Conservation (phyloP, 1,140 invertebrate genomes). For the Cylas formicarius region DNA sequence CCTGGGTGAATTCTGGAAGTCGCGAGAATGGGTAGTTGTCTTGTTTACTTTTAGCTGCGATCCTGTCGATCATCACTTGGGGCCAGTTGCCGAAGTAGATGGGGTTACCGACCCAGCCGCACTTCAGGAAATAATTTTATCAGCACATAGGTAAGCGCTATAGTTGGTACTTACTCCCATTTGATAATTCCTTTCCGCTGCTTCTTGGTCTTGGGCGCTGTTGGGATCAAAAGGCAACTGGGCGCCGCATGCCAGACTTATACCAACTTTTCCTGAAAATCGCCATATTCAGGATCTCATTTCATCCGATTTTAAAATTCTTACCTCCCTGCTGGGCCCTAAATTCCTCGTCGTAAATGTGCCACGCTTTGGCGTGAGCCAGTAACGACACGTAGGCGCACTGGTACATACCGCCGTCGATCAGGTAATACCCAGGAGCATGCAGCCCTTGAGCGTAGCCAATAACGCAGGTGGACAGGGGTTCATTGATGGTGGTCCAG, state of each 20-base stretch:
- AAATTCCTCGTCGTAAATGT: constrained; percentile 48
- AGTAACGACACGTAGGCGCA: constrained; percentile 16
- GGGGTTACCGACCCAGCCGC: constrained; percentile 56
- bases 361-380: constrained; percentile 42
- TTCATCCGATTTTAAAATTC: not conserved
- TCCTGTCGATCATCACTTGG: constrained; percentile 44
- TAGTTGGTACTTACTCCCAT: constrained; percentile 16
- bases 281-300: not conserved
- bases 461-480: constrained; percentile 25
- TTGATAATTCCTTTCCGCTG: constrained; percentile 15
- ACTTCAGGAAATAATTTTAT: constrained; percentile 42
- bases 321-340: constrained; percentile 38
- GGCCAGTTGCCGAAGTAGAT: constrained; percentile 51
- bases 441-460: constrained; percentile 14
- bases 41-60: constrained; percentile 47
- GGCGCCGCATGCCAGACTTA: constrained; percentile 20
- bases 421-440: constrained; percentile 4
- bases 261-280: constrained; percentile 18
- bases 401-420: constrained; percentile 14
- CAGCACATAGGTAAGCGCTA: no score
- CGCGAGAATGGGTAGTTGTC: constrained; percentile 49
- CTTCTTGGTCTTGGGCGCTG: constrained; percentile 13
- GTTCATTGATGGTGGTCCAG: constrained; percentile 49
- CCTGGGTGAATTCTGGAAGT: constrained; percentile 52
- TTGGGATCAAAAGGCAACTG: constrained; percentile 15